Conservation (phyloP, 2,888 invertebrate species). For the Dolichomitus sp. region DNA sequence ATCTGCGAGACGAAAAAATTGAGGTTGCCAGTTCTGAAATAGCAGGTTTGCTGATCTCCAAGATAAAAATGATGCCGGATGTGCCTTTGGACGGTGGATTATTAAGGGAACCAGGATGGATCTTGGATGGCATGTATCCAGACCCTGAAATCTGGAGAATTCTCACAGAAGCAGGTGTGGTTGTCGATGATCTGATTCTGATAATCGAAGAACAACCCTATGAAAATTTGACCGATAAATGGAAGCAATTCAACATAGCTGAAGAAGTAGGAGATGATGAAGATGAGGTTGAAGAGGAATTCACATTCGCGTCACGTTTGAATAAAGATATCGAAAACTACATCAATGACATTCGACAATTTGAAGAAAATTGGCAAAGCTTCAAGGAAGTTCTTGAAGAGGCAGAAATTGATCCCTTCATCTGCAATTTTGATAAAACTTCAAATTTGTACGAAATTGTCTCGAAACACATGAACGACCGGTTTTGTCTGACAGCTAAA, state of each 20-base stretch:
- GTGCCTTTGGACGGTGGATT: constrained; percentile 72
- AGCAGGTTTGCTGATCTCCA: constrained; percentile 84
- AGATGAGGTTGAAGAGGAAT: constrained; percentile 42
- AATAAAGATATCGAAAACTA: constrained; percentile 53
- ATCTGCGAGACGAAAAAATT: constrained; percentile 86
- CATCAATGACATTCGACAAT: constrained; percentile 52
- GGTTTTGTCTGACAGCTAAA: constrained; percentile 85
- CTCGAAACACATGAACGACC: constrained; percentile 77
- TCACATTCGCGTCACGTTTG: constrained; percentile 31
- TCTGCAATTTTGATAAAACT: constrained; percentile 75
- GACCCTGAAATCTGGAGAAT: constrained; percentile 87
- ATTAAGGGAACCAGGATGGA: constrained; percentile 87
- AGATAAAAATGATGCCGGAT: constrained; percentile 82
- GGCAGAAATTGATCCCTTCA: constrained; percentile 70
- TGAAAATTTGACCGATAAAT: constrained; percentile 81
- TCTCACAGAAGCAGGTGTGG: constrained; percentile 85
- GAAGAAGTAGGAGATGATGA: constrained; percentile 32
- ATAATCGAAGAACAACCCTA: constrained; percentile 87
- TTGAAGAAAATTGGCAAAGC: constrained; percentile 68
- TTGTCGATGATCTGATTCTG: constrained; percentile 88
- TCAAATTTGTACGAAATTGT: constrained; percentile 78
- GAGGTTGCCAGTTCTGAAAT: constrained; percentile 86
- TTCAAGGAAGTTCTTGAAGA: constrained; percentile 74
- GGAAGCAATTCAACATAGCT: constrained; percentile 53
- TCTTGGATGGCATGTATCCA: constrained; percentile 88